Evolutionary conservation across 2,888 invertebrate species (phyloP), one percentile per base, ranked within the genome.

Genomic region (Tetrapedia diversipes): DNA sequence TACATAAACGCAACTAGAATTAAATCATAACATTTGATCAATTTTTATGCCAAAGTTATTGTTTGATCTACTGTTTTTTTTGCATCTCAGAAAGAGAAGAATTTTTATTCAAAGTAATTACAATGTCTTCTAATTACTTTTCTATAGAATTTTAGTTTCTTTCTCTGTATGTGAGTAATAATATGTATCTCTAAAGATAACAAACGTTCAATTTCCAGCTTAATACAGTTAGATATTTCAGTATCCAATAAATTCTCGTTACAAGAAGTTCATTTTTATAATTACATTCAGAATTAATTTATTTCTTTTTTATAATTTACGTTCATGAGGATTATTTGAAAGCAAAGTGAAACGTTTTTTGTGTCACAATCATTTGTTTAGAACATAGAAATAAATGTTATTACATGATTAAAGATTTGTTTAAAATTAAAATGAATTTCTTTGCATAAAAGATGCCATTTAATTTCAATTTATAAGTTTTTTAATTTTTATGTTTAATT

Each of bases 121-220:
- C 32, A 32, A 11, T 7, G 7, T n/a, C n/a, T n/a, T n/a, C n/a
- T n/a, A n/a, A n/a, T n/a, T n/a, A n/a, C n/a, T n/a, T n/a, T n/a
- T n/a, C n/a, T n/a, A n/a, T n/a, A n/a, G 16, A 32, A 2, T 37
- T 4, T 11, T n/a, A 14, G n/a, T 53, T 64, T 59, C 68, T 60
- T 57, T 65, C 75, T 64, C 59, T 37, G 54, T 64, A 54, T 47
- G 8, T 41, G 59, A 77, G 69, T 75, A 54, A 54, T 69, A n/a
- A 47, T 6, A 22, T 29, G 1, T 60, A 0, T n/a, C n/a, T n/a
- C n/a, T 45, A 39, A 47, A 53, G n/a, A 53, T 22, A 39, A 22
- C 37, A 63, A 57, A 60, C 64, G 27, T 54, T 37, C 27, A 75
- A 41, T 60, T 73, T 77, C 69, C 75, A 75, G 75, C 69, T 64